A percentile compares a stretch with the other conserved stretches of the same genome.
phyloP scores from a whole-genome alignment of 2,888 invertebrate species.

The Leucozona laternaria region DNA sequence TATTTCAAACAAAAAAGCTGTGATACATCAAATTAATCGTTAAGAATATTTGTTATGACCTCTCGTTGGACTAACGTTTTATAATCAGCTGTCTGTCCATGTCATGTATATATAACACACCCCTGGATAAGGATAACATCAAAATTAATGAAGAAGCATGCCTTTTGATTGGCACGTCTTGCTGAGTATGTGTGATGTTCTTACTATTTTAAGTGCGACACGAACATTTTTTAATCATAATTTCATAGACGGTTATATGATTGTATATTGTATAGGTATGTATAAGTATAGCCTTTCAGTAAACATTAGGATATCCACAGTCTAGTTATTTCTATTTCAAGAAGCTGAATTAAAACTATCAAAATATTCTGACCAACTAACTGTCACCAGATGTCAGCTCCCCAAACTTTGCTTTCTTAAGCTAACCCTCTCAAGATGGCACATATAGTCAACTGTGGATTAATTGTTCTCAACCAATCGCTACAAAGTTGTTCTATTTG shows the following conservation, averaged over 20 bases:
- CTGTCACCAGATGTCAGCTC: conserved; percentile 39
- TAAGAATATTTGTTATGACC: conserved; percentile 19
- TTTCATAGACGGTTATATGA: background rate
- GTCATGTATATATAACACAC: conserved; percentile 13
- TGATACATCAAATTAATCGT: conserved; percentile 8
- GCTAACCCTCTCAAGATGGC: conserved; percentile 9
- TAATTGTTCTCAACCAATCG: conserved; percentile 48
- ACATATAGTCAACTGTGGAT: conserved; percentile 39
- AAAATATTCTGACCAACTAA: conserved; percentile 19
- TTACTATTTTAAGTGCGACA: background rate
- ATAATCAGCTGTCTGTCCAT: conserved; percentile 19
- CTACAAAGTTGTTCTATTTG: conserved; percentile 37
- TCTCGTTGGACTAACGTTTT: conserved; percentile 1
- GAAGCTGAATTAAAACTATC: conserved; percentile 28
- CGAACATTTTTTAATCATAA: background rate
- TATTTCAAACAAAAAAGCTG: conserved; percentile 4
- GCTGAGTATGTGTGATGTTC: background rate
- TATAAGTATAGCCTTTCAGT: background rate
- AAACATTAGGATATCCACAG: background rate
- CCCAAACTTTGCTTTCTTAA: background rate
- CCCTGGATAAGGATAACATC: background rate
- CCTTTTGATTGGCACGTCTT: background rate
- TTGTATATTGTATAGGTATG: too few species aligned
- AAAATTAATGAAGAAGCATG: background rate
- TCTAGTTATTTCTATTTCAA: conserved; percentile 12